Conservation (phyloP, 2,888 invertebrate species). For the Dicroscelio sp. region DNA sequence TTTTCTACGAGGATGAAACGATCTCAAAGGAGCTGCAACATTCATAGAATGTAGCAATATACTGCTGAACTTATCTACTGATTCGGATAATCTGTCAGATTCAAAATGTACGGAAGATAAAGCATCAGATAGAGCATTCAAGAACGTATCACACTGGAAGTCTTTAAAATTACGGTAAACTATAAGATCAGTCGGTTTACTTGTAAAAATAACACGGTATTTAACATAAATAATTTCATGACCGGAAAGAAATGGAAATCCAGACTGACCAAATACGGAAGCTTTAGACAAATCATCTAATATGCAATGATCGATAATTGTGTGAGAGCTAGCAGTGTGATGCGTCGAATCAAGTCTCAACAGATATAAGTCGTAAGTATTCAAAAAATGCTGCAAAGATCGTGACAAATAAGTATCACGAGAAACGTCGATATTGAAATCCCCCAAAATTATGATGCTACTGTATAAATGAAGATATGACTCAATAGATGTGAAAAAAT, state of each 20-base stretch:
- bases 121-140: neutral
- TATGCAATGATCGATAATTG: neutral
- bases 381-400: neutral
- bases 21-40: neutral
- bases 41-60: neutral
- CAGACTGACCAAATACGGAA: neutral
- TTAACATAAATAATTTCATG: constrained; percentile 37
- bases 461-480: neutral
- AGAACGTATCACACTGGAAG: neutral
- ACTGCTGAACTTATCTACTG: neutral
- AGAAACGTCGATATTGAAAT: constrained; percentile 34
- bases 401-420: neutral
- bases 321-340: constrained; percentile 20
- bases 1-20: neutral
- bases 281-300: neutral
- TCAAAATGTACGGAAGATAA: no score
- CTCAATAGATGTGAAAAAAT: neutral
- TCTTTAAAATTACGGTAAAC: neutral
- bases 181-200: neutral
- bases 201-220: no score
- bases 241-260: no score
- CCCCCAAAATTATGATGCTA: neutral
- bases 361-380: neutral
- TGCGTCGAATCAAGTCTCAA: neutral
- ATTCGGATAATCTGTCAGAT: no score